phyloP scores from a whole-genome alignment of 1,140 invertebrate genomes.

The Ladona fulva region DNA sequence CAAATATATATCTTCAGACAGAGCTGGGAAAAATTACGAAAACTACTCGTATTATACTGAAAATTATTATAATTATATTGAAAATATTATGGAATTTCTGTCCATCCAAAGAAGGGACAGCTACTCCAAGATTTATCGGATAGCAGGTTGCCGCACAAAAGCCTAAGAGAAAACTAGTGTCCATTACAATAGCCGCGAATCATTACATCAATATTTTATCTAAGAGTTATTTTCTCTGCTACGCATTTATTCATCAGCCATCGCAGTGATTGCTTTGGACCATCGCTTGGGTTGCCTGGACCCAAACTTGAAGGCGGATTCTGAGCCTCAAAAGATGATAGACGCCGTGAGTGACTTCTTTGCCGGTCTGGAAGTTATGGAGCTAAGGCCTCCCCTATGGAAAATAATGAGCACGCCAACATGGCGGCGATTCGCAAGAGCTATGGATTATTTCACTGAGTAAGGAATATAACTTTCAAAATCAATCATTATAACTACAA shows the following conservation, averaged over 20 bases:
- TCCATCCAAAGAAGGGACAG: no score
- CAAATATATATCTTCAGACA: no score
- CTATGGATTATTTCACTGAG: neutral
- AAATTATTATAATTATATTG: no score
- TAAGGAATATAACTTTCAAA: neutral
- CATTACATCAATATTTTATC: neutral
- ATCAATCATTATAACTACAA: neutral
- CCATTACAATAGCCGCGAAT: no score
- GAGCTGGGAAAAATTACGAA: no score
- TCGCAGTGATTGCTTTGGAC: slow-evolving; percentile 36
- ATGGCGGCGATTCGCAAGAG: slow-evolving; percentile 4
- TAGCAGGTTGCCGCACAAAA: no score
- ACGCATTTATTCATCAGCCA: slow-evolving; percentile 16
- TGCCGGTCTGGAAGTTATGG: neutral
- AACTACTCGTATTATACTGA: no score
- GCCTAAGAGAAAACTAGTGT: no score
- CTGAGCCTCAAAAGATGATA: slow-evolving; percentile 33
- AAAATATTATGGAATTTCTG: no score
- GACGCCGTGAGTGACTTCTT: slow-evolving; percentile 16
- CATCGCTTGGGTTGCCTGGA: slow-evolving; percentile 33
- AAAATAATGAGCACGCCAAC: slow-evolving; percentile 17
- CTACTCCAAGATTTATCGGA: no score
- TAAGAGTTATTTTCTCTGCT: no score
- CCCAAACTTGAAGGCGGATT: slow-evolving; percentile 20
- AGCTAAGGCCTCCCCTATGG: slow-evolving; percentile 15